These are phyloP conservation scores for Phrynosoma blainvillii DNA, from an alignment of 2,113 vertebrate genomes.

Conservation along the genomic window DNA sequence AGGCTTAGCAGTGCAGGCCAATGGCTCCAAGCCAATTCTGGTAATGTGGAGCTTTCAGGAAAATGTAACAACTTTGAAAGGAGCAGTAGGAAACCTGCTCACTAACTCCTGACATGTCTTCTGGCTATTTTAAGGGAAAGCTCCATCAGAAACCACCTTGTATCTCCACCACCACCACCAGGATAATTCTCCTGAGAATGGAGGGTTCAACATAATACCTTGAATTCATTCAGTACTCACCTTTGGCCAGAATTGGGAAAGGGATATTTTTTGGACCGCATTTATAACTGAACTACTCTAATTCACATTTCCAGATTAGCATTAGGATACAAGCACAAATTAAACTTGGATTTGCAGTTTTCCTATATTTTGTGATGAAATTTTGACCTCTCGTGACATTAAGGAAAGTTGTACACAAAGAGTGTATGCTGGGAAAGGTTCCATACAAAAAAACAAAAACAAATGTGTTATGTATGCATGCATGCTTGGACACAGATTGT, in stretches of 20 bases:
- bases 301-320: background rate
- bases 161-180: background rate
- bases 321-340: no score
- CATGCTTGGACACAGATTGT: no score
- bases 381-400: no score
- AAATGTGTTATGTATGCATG: no score
- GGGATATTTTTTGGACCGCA: background rate
- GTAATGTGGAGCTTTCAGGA: conserved; percentile 14
- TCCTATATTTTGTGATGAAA: no score
- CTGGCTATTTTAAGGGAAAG: background rate
- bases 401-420: no score
- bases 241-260: background rate
- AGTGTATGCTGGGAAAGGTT: no score
- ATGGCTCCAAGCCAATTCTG: conserved; percentile 10
- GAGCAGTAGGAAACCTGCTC: background rate
- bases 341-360: no score
- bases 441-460: no score
- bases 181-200: background rate
- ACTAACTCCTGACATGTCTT: background rate
- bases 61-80: conserved; percentile 5
- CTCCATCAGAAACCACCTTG: background rate
- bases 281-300: background rate
- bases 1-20: conserved; percentile 1
- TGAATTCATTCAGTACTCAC: background rate
- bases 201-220: background rate